Base-by-base conservation (phyloP, 2,888 invertebrate genomes). In the Buathra laborator region DNA sequence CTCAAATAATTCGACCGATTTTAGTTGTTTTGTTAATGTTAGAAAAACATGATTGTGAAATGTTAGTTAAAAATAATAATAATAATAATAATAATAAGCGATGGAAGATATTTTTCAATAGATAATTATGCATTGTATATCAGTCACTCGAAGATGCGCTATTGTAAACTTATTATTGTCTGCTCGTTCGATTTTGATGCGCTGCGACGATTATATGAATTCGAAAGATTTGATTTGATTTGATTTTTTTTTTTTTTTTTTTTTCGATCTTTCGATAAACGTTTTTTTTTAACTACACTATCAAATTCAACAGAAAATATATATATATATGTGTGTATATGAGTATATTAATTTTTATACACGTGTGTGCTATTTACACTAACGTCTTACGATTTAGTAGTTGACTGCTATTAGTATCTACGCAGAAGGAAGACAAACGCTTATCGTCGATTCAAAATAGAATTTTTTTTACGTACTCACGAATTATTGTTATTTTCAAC, bases 391-490 rank as follows among this genome's bases (percentile, higher is more conserved):
- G 44, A 53, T 32, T 12, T 14, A 70, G 53, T 24, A 37, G 12
- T 56, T 29, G 62, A 62, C 62, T 29, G 62, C 62, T 62, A 62
- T 62, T 62, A 62, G 62, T 62, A 62, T 14, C n/a, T 72, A 70
- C 46, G 71, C 70, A 83, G 67, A 32, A 32, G 84, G 84, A 83
- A 84, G 80, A 80, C 76, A 76, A 76, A 66, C 62, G 19, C 59
- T 51, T 59, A 70, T 56, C 74, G 53, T 14, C n/a, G 29, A 67
- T 62, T n/a, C 19, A 59, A 62, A 62, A 24, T 32, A 10, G n/a
- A 67, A 71, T 16, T 56, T 10, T 32, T 37, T 10, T 43, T 37
- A 62, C 46, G 43, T 76, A 71, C 46, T 32, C 44, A 72, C 24
- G 6, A 46, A 14, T 32, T n/a, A 19, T 44, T 37, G 32, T 32